Base-by-base conservation (phyloP, 2,888 invertebrate genomes). In the Drosophila borealis region DNA sequence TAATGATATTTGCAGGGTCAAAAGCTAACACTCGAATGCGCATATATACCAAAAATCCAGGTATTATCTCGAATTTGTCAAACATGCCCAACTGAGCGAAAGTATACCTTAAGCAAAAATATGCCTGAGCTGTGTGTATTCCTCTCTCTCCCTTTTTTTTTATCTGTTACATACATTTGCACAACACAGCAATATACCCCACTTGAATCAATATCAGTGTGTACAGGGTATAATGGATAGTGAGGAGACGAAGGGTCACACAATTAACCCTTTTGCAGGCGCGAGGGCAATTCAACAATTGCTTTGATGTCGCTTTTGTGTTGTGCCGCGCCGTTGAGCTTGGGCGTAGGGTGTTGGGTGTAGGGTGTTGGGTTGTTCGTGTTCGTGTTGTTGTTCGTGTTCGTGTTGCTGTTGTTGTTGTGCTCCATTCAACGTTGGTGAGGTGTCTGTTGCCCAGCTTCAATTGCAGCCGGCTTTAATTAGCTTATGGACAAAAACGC, bases 231-330 rank as follows among this genome's bases (percentile, higher is more conserved):
- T 45, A 14, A 4, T 25, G 1, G 2, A 25, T 19, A 45, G 14
- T 53, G 41, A 49, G 41, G 41, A 34, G 29, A 29, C 29, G 29
- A 80, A 62, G 63, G 68, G 66, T 63, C 57, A 48, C 37, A 78
- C 88, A 83, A 83, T 83, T 88, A 88, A 83, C 86, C 86, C 86
- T 75, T 19, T 17, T 21, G 50, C 45, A 48, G 51, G 53, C 48
- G 55, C 49, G 39, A 50, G 68, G 60, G 65, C 63, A 53, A 61
- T 60, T 53, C 61, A 68, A 66, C 67, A 72, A 73, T 69, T 76
- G 80, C 77, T 80, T 83, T 70, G 70, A 78, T 74, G 79, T 74
- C 41, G 79, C 66, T 59, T 53, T 65, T 64, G 60, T 61, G 46
- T 49, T 61, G 54, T 34, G 51, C 39, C 44, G 33, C n/a, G 19